Evolutionary conservation across 2,113 vertebrate species (phyloP).

Genomic region (Dicrurus megarhynchus): DNA sequence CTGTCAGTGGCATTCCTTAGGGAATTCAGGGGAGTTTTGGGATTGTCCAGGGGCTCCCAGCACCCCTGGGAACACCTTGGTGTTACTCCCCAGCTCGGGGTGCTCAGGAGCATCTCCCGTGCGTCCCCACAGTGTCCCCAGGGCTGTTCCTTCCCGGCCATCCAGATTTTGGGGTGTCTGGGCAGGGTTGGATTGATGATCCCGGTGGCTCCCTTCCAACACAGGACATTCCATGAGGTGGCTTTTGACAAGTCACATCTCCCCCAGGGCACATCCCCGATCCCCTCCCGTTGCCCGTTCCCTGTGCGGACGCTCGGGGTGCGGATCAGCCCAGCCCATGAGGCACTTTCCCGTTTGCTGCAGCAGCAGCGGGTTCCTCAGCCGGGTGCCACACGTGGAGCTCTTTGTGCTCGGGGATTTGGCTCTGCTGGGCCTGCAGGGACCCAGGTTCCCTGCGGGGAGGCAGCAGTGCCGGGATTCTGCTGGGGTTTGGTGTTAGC

Average conservation of each 20-base stretch:
- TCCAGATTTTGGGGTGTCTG: not conserved
- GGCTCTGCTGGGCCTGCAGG: not conserved
- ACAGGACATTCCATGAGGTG: not conserved
- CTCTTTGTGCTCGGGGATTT: not conserved
- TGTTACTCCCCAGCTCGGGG: not conserved
- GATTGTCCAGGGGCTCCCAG: not conserved
- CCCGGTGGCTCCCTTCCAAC: not conserved
- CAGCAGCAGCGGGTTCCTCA: not conserved
- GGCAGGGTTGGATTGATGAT: not conserved
- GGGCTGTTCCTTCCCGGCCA: not conserved
- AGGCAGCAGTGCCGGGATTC: not conserved
- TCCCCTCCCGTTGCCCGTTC: not conserved
- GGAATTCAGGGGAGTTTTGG: not conserved
- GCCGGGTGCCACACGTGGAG: not conserved
- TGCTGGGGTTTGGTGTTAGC: not conserved
- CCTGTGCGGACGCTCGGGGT: fast-evolving
- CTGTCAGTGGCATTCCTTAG: not conserved
- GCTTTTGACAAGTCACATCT: not conserved
- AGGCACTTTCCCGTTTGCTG: not conserved
- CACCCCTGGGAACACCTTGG: not conserved
- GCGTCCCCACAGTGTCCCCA: not conserved
- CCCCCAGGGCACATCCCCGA: too few relatives aligned
- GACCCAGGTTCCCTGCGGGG: not conserved
- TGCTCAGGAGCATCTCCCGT: not conserved
- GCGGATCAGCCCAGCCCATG: not conserved